phyloP scores from a whole-genome alignment of 64 coral and sea anemone species.

The Acropora yongei region DNA sequence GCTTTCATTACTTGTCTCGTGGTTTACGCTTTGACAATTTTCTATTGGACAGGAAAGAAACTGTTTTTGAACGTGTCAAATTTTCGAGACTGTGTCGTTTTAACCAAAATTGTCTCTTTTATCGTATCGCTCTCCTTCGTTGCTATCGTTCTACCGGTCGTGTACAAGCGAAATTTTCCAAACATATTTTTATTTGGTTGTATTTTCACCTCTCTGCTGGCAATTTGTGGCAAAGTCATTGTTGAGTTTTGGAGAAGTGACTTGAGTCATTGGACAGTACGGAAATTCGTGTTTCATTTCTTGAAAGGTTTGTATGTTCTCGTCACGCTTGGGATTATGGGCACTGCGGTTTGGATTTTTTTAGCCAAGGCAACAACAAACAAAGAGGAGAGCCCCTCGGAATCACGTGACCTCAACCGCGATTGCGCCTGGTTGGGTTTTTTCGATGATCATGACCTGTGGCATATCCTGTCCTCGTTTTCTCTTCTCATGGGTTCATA shows the following conservation, averaged over 20 bases:
- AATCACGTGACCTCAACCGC: conserved; percentile 74
- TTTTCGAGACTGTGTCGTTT: conserved; percentile 3
- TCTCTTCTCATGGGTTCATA: conserved; percentile 56
- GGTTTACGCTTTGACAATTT: neutral
- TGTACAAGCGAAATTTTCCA: conserved; percentile 28
- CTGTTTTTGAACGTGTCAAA: conserved; percentile 41
- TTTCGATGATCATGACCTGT: conserved; percentile 74
- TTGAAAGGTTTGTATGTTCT: conserved; percentile 57
- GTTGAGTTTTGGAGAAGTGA: conserved; percentile 25
- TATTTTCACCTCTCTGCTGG: conserved; percentile 18
- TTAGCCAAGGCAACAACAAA: conserved; percentile 38
- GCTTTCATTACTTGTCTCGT: conserved; percentile 39
- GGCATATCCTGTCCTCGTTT: conserved; percentile 85
- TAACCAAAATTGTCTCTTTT: conserved; percentile 36
- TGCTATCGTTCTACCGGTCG: conserved; percentile 12
- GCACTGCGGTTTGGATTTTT: conserved; percentile 63
- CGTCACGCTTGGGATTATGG: neutral
- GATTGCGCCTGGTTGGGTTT: conserved; percentile 61
- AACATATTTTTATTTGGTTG: conserved; percentile 68
- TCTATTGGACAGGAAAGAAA: conserved; percentile 42
- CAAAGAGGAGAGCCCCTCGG: conserved; percentile 28
- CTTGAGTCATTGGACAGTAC: neutral
- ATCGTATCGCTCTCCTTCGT: neutral
- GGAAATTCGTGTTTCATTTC: conserved; percentile 4
- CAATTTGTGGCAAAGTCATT: conserved; percentile 41